Evolutionary conservation across 2,797 vertebrate species (phyloP).

Genomic region (Sebastes umbrosus): DNA sequence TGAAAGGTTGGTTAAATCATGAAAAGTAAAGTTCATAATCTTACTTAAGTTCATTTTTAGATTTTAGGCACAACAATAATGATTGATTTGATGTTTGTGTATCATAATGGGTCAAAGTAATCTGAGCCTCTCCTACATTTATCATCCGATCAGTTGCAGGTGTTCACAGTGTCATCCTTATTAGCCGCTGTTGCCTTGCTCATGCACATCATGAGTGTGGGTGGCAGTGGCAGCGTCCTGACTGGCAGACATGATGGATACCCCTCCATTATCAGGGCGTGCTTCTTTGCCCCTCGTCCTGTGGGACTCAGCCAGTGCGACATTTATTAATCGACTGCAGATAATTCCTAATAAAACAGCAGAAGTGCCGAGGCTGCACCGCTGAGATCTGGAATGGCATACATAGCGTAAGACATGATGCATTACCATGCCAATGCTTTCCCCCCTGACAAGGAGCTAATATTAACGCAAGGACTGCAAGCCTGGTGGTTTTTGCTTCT

Average conservation of each 20-base stretch:
- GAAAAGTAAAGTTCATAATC: neutral
- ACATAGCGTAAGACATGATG: constrained; percentile 55
- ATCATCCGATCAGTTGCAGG: constrained; percentile 39
- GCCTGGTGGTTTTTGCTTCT: constrained; percentile 40
- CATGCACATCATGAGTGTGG: constrained; percentile 15
- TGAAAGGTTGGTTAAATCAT: neutral
- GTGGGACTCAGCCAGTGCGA: constrained; percentile 48
- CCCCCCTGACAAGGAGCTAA: constrained; percentile 46
- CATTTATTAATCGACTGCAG: constrained; percentile 75
- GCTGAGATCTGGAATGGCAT: constrained; percentile 44
- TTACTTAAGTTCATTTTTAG: neutral
- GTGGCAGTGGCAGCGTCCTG: constrained; percentile 45
- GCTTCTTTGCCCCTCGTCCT: constrained; percentile 56
- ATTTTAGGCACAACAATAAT: neutral
- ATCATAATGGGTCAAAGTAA: constrained; percentile 34
- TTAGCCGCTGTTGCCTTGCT: constrained; percentile 20
- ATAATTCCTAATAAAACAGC: constrained; percentile 73
- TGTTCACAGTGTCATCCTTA: constrained; percentile 17
- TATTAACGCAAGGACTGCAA: constrained; percentile 53
- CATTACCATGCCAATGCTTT: constrained; percentile 58
- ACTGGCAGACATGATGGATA: constrained; percentile 74
- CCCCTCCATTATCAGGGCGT: constrained; percentile 70
- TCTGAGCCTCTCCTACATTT: constrained; percentile 15
- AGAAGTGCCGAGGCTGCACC: constrained; percentile 50
- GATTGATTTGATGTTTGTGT: constrained; percentile 46